phyloP scores from a whole-genome alignment of 2,113 vertebrate genomes.

The Sminthopsis crassicaudata region DNA sequence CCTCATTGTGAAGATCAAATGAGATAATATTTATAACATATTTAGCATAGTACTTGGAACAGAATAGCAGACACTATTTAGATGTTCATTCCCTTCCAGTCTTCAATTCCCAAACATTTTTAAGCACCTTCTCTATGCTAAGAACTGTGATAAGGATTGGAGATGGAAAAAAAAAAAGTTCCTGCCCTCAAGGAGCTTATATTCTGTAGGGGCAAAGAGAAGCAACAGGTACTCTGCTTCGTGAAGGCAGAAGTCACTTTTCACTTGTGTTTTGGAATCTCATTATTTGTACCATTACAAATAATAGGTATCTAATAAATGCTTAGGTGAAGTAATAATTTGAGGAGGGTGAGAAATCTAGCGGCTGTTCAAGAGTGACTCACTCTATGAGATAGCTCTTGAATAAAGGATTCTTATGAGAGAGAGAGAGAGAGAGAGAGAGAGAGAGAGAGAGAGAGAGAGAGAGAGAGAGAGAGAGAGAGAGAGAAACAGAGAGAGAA shows the following conservation, averaged over 20 bases:
- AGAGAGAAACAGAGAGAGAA: no score
- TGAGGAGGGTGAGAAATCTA: background rate
- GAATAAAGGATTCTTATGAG: background rate
- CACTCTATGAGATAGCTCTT: background rate
- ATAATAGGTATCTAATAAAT: background rate
- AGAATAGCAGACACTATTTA: background rate
- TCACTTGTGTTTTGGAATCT: background rate
- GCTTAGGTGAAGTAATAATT: background rate
- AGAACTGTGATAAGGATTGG: background rate
- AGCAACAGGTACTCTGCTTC: background rate
- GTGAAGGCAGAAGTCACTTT: background rate
- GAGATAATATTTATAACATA: background rate
- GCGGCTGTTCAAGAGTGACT: background rate
- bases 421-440: background rate
- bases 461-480: background rate
- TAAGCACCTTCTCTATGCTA: background rate
- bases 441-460: background rate
- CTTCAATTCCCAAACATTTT: background rate
- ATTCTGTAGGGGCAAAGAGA: background rate
- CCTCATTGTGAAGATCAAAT: background rate
- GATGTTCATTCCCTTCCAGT: background rate
- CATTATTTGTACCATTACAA: no score
- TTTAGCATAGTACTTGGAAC: background rate
- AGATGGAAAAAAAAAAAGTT: background rate
- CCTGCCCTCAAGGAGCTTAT: background rate